phyloP scores from a whole-genome alignment of 2,113 vertebrate genomes.

The Irena cyanogastra region DNA sequence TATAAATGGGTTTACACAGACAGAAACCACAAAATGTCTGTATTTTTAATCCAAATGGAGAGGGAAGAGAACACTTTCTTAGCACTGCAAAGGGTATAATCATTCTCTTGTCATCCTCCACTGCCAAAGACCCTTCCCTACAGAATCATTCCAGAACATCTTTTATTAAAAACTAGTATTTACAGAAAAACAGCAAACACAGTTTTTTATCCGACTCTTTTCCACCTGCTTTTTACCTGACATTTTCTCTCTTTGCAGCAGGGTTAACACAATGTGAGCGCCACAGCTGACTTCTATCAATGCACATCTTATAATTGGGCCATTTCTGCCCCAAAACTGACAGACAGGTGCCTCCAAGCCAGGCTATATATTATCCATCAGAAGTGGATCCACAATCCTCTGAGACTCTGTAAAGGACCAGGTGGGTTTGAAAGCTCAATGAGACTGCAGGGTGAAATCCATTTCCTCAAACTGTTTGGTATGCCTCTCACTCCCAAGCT shows the following conservation, averaged over 20 bases:
- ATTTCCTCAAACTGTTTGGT: neutral
- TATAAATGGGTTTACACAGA: neutral
- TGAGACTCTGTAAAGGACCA: neutral
- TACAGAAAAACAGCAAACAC: neutral
- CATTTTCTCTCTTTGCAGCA: neutral
- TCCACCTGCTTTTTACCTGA: neutral
- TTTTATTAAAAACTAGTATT: slow-evolving; percentile 8
- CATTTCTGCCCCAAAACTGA: neutral
- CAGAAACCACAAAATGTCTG: neutral
- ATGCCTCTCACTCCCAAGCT: neutral
- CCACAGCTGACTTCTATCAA: neutral
- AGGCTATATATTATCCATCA: neutral
- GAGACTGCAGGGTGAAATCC: neutral
- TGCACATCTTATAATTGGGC: neutral
- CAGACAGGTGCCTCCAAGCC: neutral
- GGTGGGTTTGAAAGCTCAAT: neutral
- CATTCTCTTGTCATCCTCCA: neutral
- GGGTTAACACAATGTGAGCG: neutral
- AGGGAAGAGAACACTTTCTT: neutral
- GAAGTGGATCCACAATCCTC: neutral
- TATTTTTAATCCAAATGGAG: neutral
- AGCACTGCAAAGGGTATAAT: neutral
- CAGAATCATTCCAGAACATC: neutral
- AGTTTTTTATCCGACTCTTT: neutral
- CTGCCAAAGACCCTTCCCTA: neutral